Base-by-base conservation (phyloP, 92 coral and sea anemone species). In the Isaurus tuberculatus region DNA sequence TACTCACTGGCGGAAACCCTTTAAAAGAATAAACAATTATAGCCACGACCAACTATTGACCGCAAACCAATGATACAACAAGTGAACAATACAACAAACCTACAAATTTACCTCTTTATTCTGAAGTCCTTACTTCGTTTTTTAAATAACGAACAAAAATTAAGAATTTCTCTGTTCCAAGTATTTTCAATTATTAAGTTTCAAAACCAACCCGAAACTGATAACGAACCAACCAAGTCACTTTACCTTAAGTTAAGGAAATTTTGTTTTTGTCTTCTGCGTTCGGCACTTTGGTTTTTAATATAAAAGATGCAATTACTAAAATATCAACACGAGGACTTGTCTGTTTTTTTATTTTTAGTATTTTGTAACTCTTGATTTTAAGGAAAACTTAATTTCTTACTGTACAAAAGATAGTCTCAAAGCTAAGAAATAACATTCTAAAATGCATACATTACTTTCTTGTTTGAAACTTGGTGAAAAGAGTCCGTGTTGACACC, bases 1-100 rank as follows among this genome's bases (percentile, higher is more conserved):
- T 85, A 85, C 88, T 86, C 67, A 60, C 74, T 31, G 69, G 86
- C 84, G 91, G 91, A 84, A 87, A 88, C 86, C 78, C 65, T 71
- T 90, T 83, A 70, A 73, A 44, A 84, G 70, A 70, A 88, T 69
- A 86, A 90, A 83, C 86, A 85, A 74, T 25, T 30, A 16, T 31
- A 27, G 42, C 20, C 60, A 9, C 36, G 49, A 49, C 61, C 2
- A 51, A 51, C 70, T 77, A 32, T 26, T 72, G 29, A 77, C 70
- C 70, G 82, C 70, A 20, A 25, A 51, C 70, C 53, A 44, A 49
- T 77, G 81, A 64, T 60, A 84, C 70, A 73, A 73, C 65, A 58
- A 77, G 73, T 73, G 37, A 69, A 3, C 51, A 17, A 20, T 6
- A 15, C 31, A 8, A 67, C 42, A 58, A 61, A 60, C 23, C 60